Evolutionary conservation across 1,140 invertebrate species (phyloP).

Genomic region (Drosophila funebris): DNA sequence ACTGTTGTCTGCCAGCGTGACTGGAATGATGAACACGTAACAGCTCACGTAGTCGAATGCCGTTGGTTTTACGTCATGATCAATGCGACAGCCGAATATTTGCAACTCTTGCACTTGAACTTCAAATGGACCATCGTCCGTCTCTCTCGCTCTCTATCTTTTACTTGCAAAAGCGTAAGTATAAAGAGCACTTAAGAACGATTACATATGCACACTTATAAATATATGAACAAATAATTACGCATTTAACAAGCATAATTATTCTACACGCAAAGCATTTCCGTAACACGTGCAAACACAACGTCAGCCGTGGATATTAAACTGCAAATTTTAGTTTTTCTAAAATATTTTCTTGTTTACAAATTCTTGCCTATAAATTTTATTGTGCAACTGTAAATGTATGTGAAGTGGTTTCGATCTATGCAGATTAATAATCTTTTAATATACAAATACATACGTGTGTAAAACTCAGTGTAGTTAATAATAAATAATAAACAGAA

Average conservation of each 20-base stretch:
- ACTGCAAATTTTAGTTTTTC: slow-evolving; percentile 34
- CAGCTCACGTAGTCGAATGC: slow-evolving; percentile 39
- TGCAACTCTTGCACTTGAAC: slow-evolving; percentile 61
- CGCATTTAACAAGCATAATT: slow-evolving; percentile 62
- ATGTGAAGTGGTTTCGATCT: neutral
- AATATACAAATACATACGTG: neutral
- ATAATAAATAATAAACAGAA: neutral
- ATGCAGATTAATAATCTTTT: neutral
- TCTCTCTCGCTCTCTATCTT: neutral
- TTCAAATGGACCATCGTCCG: slow-evolving; percentile 16
- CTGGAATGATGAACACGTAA: slow-evolving; percentile 28
- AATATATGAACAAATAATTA: slow-evolving; percentile 5
- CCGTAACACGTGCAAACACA: slow-evolving; percentile 31
- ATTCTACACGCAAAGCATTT: slow-evolving; percentile 51
- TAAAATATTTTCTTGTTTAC: slow-evolving; percentile 23
- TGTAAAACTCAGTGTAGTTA: neutral
- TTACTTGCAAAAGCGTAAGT: neutral
- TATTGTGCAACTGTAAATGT: neutral
- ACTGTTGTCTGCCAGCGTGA: slow-evolving; percentile 22
- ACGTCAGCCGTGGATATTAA: slow-evolving; percentile 1
- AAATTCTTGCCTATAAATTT: slow-evolving; percentile 26
- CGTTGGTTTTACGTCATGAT: slow-evolving; percentile 3
- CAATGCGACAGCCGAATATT: slow-evolving; percentile 6
- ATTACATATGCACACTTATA: neutral
- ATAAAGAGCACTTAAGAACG: neutral